A percentile compares a stretch with the other conserved stretches of the same genome.
phyloP scores from a whole-genome alignment of 1,140 invertebrate species.

The Macrocentrus cingulum region DNA sequence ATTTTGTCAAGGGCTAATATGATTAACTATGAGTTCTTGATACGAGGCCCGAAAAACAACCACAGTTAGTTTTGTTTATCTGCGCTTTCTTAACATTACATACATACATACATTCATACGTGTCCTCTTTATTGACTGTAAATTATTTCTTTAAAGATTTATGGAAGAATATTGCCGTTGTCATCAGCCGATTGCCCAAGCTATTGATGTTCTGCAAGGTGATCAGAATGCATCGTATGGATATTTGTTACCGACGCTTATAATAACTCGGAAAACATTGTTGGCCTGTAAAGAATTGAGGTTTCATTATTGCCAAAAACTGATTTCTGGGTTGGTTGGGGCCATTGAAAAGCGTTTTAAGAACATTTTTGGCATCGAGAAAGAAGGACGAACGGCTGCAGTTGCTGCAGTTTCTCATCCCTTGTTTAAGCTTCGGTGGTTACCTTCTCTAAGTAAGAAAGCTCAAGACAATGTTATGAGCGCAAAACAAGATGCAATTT shows the following conservation, averaged over 20 bases:
- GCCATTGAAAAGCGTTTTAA: slow-evolving; percentile 12
- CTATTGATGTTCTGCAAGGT: slow-evolving; percentile 25
- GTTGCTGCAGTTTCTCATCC: slow-evolving; percentile 20
- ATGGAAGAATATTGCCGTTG: slow-evolving; percentile 15
- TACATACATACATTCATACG: no score
- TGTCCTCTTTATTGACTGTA: no score
- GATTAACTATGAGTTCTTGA: no score
- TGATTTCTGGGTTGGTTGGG: background rate
- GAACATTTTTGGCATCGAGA: slow-evolving; percentile 19
- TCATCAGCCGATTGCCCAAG: slow-evolving; percentile 16
- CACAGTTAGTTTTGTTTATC: no score
- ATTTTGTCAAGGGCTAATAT: no score
- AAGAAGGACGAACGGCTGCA: slow-evolving; percentile 7
- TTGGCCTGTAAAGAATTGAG: background rate
- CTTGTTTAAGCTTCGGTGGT: slow-evolving; percentile 8
- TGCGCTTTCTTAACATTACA: no score
- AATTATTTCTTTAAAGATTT: background rate
- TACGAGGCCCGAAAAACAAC: no score
- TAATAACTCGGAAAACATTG: slow-evolving; percentile 11
- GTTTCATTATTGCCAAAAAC: background rate
- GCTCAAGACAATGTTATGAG: slow-evolving; percentile 8
- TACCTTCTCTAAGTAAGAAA: background rate
- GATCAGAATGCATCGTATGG: slow-evolving; percentile 10
- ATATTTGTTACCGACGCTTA: slow-evolving; percentile 18
- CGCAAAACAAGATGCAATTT: background rate